Evolutionary conservation across 2,797 vertebrate species (phyloP).

Genomic region (Agapornis canus): DNA sequence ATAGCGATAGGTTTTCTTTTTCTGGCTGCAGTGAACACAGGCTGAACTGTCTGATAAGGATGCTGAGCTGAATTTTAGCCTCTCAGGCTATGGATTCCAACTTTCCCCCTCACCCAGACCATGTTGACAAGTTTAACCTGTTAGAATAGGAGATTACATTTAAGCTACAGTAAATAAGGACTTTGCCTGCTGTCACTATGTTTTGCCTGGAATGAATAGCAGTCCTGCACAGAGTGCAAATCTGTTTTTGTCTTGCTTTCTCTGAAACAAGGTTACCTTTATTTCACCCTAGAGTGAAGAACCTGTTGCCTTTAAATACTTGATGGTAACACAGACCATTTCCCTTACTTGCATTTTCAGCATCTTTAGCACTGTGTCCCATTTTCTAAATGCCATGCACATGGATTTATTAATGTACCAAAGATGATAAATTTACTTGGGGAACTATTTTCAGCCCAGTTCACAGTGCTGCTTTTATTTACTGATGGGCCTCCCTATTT

Average conservation of each 20-base stretch:
- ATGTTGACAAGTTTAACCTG: background rate
- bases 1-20: background rate
- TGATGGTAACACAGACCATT: background rate
- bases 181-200: background rate
- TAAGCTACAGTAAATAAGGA: background rate
- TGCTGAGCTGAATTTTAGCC: background rate
- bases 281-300: background rate
- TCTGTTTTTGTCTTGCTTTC: background rate
- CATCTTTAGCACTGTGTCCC: background rate
- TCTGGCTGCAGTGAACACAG: background rate
- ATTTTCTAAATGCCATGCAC: background rate
- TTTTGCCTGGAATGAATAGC: background rate
- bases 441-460: conserved; percentile 25
- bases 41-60: background rate
- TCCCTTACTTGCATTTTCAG: background rate
- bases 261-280: background rate
- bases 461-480: conserved; percentile 33
- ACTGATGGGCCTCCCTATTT: background rate
- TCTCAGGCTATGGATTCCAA: background rate
- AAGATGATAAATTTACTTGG: conserved; percentile 29
- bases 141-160: background rate
- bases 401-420: background rate
- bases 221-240: background rate
- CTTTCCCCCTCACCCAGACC: background rate
- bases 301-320: background rate